phyloP scores from a whole-genome alignment of 2,888 invertebrate species.

The Augochlorella aurata region DNA sequence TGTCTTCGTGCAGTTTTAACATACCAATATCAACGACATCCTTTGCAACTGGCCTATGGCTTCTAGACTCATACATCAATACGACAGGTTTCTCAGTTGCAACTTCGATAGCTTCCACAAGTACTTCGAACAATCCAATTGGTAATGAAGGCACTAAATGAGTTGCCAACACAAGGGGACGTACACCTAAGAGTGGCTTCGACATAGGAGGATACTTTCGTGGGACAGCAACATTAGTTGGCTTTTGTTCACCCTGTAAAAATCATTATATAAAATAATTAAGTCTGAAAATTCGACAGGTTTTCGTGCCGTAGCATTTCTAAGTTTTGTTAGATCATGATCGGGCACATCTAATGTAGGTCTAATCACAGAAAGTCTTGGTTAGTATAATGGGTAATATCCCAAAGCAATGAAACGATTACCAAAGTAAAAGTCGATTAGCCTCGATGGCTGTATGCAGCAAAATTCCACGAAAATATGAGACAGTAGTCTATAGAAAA shows the following conservation, averaged over 20 bases:
- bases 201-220: constrained; percentile 61
- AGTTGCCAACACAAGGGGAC: constrained; percentile 73
- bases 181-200: constrained; percentile 59
- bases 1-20: neutral
- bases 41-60: constrained; percentile 70
- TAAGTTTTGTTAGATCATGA: too few species aligned
- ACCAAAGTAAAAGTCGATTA: too few species aligned
- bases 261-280: neutral
- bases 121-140: constrained; percentile 71
- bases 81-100: constrained; percentile 72
- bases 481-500: too few species aligned
- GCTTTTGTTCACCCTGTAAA: constrained; percentile 52
- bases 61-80: constrained; percentile 70
- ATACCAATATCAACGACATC: constrained; percentile 74
- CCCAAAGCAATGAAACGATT: too few species aligned
- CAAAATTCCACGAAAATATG: too few species aligned
- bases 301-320: too few species aligned
- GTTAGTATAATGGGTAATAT: too few species aligned
- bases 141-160: constrained; percentile 77
- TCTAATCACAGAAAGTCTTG: too few species aligned
- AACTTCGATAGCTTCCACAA: constrained; percentile 74
- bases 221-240: constrained; percentile 69
- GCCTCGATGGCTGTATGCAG: too few species aligned
- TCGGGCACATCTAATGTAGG: too few species aligned
- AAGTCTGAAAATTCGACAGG: too few species aligned